These are phyloP conservation scores for Sterna hirundo DNA, from an alignment of 2,113 vertebrate genomes.

Conservation along the genomic window DNA sequence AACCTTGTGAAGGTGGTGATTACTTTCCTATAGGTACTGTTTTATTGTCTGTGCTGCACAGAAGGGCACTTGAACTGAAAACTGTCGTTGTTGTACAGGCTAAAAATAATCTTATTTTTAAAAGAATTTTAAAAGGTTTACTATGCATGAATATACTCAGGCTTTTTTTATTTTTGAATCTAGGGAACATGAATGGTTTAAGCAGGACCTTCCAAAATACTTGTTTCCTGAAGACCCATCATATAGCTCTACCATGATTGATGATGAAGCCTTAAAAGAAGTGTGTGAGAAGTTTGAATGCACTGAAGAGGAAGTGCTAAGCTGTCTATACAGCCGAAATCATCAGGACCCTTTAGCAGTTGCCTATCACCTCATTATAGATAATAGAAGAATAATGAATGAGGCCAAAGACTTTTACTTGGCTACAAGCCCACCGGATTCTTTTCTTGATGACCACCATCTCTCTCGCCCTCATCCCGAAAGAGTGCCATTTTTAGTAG, in stretches of 20 bases:
- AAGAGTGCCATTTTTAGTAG: constrained; percentile 90
- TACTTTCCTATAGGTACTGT: not conserved
- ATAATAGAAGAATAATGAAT: constrained; percentile 89
- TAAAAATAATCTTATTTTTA: not conserved
- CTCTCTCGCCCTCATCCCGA: constrained; percentile 91
- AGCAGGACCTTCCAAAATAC: too few species aligned
- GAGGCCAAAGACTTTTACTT: constrained; percentile 99
- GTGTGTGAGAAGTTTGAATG: too few species aligned
- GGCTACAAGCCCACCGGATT: constrained; percentile 94
- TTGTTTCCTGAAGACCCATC: too few species aligned
- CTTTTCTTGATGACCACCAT: constrained; percentile 92
- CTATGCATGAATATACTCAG: constrained; percentile 7
- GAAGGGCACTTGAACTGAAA: not conserved
- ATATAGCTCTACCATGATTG: too few species aligned
- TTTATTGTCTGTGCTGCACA: not conserved
- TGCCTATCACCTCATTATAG: too few species aligned
- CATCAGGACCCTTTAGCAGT: too few species aligned
- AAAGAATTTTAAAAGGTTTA: not conserved
- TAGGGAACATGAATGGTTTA: constrained; percentile 79
- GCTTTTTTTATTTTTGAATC: not conserved
- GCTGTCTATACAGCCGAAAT: too few species aligned
- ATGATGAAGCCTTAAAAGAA: too few species aligned
- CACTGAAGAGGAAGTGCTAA: too few species aligned
- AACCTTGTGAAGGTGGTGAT: not conserved
- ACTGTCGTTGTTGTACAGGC: not conserved